These are phyloP conservation scores for Albula glossodonta DNA, from an alignment of 2,113 vertebrate species.

Conservation along the genomic window DNA sequence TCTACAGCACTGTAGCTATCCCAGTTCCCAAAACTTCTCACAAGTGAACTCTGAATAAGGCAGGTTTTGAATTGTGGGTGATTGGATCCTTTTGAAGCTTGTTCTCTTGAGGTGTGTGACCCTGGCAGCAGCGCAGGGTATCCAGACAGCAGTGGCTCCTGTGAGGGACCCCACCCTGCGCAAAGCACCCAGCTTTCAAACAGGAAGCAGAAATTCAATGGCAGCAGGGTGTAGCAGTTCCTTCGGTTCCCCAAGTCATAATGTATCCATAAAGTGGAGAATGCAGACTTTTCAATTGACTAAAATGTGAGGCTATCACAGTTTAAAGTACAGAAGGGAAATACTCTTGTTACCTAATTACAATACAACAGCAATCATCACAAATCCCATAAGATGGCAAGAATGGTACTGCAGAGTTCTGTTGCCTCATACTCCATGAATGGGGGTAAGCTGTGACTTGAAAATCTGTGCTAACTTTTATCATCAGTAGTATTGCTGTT, in stretches of 20 bases:
- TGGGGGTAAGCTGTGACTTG: no score
- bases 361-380: background rate
- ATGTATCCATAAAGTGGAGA: no score
- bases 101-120: background rate
- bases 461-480: no score
- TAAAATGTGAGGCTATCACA: no score
- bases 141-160: background rate
- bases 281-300: background rate
- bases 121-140: background rate
- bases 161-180: background rate
- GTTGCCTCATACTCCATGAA: background rate
- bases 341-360: background rate
- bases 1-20: no score
- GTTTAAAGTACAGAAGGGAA: no score
- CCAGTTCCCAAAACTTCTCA: no score
- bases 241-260: constrained; percentile 50
- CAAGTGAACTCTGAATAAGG: no score
- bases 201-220: constrained; percentile 81
- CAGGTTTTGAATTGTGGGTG: no score
- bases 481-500: no score
- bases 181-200: constrained; percentile 52
- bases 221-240: constrained; percentile 81
- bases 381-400: background rate
- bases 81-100: background rate
- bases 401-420: background rate